Conservation (phyloP, 2,888 invertebrate genomes). For the Ptycholaimellus sp. region DNA sequence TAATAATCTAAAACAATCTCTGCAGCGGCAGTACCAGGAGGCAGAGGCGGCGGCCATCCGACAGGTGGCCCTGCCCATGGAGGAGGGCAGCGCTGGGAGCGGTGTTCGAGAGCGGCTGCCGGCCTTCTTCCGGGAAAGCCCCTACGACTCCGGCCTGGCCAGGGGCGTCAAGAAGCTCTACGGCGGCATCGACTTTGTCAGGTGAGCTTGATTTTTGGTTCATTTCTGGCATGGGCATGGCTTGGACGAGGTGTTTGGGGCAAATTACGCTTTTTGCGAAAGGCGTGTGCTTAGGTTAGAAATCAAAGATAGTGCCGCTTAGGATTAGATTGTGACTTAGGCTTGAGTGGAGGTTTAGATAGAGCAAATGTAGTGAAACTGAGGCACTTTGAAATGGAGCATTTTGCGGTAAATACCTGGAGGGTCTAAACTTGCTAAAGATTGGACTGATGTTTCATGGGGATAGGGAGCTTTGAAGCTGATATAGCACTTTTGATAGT, state of each 20-base stretch:
- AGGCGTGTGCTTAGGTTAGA: too few species aligned
- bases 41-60: constrained; percentile 35
- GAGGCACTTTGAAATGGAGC: too few species aligned
- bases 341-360: too few species aligned
- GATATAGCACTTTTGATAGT: too few species aligned
- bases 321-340: too few species aligned
- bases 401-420: too few species aligned
- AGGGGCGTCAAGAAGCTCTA: constrained; percentile 51
- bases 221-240: neutral
- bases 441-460: too few species aligned
- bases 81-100: constrained; percentile 32
- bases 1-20: constrained; percentile 2
- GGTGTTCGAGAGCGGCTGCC: constrained; percentile 38
- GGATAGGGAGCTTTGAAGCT: too few species aligned
- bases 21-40: constrained; percentile 39
- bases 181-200: constrained; percentile 48
- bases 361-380: too few species aligned
- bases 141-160: constrained; percentile 49
- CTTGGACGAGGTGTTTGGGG: neutral
- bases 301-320: too few species aligned
- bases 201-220: constrained; percentile 15
- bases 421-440: too few species aligned
- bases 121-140: constrained; percentile 45
- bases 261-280: neutral
- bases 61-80: constrained; percentile 18